Evolutionary conservation across 2,888 invertebrate genomes (phyloP).

Genomic region (Abrostola triplasia): DNA sequence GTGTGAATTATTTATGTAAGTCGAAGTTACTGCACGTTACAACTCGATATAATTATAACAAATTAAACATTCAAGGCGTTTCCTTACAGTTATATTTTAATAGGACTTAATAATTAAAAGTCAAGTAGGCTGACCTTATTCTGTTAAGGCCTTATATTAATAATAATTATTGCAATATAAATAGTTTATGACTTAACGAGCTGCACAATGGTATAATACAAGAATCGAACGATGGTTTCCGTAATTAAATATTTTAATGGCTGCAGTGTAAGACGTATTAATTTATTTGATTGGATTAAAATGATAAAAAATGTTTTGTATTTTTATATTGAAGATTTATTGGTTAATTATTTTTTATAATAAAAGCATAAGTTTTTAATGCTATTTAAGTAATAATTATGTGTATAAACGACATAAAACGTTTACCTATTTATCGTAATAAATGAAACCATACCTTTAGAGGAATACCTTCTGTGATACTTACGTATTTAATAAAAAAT

Average conservation of each 20-base stretch:
- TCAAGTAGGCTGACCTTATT: constrained; percentile 69
- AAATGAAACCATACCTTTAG: too few relatives aligned
- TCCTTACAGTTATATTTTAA: constrained; percentile 75
- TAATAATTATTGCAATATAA: constrained; percentile 62
- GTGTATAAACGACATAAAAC: too few relatives aligned
- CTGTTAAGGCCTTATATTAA: constrained; percentile 46
- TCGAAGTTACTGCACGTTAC: constrained; percentile 33
- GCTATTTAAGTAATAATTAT: too few relatives aligned
- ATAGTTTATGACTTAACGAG: constrained; percentile 59
- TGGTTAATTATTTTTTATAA: neutral
- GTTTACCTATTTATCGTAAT: too few relatives aligned
- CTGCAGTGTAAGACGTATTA: constrained; percentile 15
- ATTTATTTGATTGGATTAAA: constrained; percentile 31
- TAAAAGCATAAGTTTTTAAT: too few relatives aligned
- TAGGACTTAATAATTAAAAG: constrained; percentile 73
- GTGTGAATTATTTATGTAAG: constrained; percentile 42
- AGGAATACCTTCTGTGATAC: too few relatives aligned
- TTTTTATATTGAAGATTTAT: neutral
- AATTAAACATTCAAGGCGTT: constrained; percentile 72
- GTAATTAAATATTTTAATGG: constrained; percentile 55
- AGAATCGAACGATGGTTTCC: constrained; percentile 56
- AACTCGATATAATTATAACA: constrained; percentile 59
- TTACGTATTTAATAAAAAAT: too few relatives aligned
- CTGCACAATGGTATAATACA: constrained; percentile 45
- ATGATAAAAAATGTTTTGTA: constrained; percentile 11